Base-by-base conservation (phyloP, 2,797 vertebrate species). In the Anguilla megastoma region DNA sequence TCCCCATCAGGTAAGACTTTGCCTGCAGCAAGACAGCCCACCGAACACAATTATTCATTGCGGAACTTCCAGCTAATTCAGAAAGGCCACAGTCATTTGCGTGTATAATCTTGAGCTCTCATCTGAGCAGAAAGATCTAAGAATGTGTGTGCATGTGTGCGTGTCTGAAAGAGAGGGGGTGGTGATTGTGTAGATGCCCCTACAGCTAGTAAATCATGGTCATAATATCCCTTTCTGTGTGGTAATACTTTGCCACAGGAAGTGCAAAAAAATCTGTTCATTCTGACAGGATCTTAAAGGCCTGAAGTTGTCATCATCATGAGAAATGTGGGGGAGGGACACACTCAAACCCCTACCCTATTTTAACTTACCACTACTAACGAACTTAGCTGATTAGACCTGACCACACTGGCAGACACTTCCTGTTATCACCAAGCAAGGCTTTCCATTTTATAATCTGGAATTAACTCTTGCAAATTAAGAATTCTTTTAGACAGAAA, bases 11-110 rank as follows among this genome's bases (percentile, higher is more conserved):
- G 45, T 48, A n/a, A 21, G 36, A 6, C 2, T 36, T 16, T 36
- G 41, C 21, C 3, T 18, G 16, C 41, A 48, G 76, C 36, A 5
- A 3, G 30, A 21, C 50, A 30, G 52, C 24, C 52, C 56, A 8
- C 84, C 63, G 5, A 16, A 63, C 45, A 27, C 41, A 85, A 84
- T 63, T 74, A 88, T 85, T 88, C 87, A 85, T 74, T 83, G 16
- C n/a, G 63, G 83, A 88, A 85, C 71, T 85, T 74, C 52, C 12
- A 58, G 50, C 82, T 84, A 45, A 30, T 74, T 24, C 4, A 50
- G 41, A 24, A 30, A 16, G 9, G 9, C 33, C 63, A 50, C 45
- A 85, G 41, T 66, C 18, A 14, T 8, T 27, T 50, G 10, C 8
- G 52, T 66, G 63, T 36, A 1, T 12, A 74, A 54, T 71, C 24